phyloP scores from a whole-genome alignment of 2,113 vertebrate species.

The Percina caprodes region DNA sequence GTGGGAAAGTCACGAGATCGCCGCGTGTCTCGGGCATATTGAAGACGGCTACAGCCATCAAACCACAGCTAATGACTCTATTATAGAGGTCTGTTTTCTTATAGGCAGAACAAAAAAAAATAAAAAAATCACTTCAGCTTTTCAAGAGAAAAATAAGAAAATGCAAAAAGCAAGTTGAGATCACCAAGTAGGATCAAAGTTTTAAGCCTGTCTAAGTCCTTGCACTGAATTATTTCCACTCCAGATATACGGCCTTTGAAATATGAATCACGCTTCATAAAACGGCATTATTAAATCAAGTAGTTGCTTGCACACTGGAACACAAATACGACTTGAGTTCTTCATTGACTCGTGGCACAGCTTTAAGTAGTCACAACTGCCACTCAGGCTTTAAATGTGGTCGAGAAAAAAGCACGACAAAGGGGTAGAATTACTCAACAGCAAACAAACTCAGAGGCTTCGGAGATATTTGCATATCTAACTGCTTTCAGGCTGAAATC shows the following conservation, averaged over 20 bases:
- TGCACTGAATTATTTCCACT: constrained; percentile 67
- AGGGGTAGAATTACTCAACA: constrained; percentile 48
- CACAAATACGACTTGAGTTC: constrained; percentile 50
- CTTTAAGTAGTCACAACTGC: constrained; percentile 65
- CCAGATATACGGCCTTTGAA: constrained; percentile 69
- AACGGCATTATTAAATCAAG: constrained; percentile 68
- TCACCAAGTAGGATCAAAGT: constrained; percentile 79
- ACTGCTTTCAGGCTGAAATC: constrained; percentile 53
- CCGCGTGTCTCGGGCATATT: constrained; percentile 41
- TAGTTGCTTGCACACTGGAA: constrained; percentile 62
- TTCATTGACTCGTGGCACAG: constrained; percentile 58
- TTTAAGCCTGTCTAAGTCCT: constrained; percentile 47
- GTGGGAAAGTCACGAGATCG: constrained; percentile 51
- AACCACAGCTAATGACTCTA: constrained; percentile 67
- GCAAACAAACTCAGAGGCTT: constrained; percentile 29
- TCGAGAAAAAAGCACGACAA: constrained; percentile 21
- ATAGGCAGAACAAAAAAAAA: constrained; percentile 42
- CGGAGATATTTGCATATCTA: constrained; percentile 51
- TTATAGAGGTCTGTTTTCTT: constrained; percentile 61
- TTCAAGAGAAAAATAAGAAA: constrained; percentile 30
- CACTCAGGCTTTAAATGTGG: constrained; percentile 55
- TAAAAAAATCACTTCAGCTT: constrained; percentile 31
- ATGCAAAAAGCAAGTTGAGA: constrained; percentile 48
- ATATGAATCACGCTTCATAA: constrained; percentile 73
- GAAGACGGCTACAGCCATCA: constrained; percentile 57